Conservation (phyloP, 1,140 invertebrate species). For the Bicyclus anynana region DNA sequence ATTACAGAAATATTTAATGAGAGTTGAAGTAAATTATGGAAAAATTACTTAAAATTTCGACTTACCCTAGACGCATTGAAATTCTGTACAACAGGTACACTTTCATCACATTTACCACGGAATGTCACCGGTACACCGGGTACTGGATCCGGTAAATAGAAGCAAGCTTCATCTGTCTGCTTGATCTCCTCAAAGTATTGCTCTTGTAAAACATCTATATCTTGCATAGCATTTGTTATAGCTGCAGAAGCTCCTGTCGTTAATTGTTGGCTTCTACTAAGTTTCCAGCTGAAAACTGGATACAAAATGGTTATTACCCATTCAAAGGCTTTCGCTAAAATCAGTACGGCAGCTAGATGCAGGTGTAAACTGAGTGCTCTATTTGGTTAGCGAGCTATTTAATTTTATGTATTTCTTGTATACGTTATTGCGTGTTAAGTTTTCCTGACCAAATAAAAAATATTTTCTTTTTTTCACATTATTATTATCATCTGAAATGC, state of each 20-base stretch:
- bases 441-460: too few relatives aligned
- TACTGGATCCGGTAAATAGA: constrained; percentile 39
- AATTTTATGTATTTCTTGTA: too few relatives aligned
- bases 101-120: constrained; percentile 24
- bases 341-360: too few relatives aligned
- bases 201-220: constrained; percentile 37
- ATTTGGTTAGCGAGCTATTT: too few relatives aligned
- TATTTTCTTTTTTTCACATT: too few relatives aligned
- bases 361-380: too few relatives aligned
- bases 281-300: constrained; percentile 61
- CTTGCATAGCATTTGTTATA: constrained; percentile 36
- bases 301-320: background rate
- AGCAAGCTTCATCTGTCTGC: constrained; percentile 50
- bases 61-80: constrained; percentile 9
- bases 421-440: too few relatives aligned
- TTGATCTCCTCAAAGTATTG: constrained; percentile 40
- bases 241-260: constrained; percentile 17
- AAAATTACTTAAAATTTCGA: too few relatives aligned
- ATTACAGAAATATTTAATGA: too few relatives aligned
- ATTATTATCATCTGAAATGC: too few relatives aligned
- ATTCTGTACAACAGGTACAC: constrained; percentile 11
- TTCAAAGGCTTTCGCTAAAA: too few relatives aligned
- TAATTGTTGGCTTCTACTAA: constrained; percentile 40
- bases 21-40: too few relatives aligned
- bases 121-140: constrained; percentile 40